These are phyloP conservation scores for human DNA, from an alignment of 2,113 vertebrate species.

Conservation along the genomic window GRCh38 chrX:88370501-88371000, in stretches of 20 bases:
- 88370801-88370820: not conserved
- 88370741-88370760: conserved; percentile 28
- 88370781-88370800: not conserved
- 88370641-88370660: not conserved
- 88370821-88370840: not conserved
- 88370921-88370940: conserved; percentile 54
- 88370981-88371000: conserved; percentile 72
- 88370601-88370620: conserved; percentile 38
- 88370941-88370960: not conserved
- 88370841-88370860: not conserved
- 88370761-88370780: conserved; percentile 28
- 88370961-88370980: not conserved
- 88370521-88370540: conserved; percentile 22
- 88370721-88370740: conserved; percentile 14
- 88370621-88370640: conserved; percentile 55
- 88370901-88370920: not conserved
- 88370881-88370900: conserved; percentile 23
- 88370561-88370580: conserved; percentile 5
- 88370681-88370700: conserved; percentile 56
- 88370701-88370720: conserved; percentile 64
- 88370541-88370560: conserved; percentile 31
- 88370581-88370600: not conserved
- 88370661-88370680: not conserved
- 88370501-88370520: not conserved
- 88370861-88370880: conserved; percentile 22